Base-by-base conservation (phyloP, 2,888 invertebrate species). In the Antheraea yamamai region DNA sequence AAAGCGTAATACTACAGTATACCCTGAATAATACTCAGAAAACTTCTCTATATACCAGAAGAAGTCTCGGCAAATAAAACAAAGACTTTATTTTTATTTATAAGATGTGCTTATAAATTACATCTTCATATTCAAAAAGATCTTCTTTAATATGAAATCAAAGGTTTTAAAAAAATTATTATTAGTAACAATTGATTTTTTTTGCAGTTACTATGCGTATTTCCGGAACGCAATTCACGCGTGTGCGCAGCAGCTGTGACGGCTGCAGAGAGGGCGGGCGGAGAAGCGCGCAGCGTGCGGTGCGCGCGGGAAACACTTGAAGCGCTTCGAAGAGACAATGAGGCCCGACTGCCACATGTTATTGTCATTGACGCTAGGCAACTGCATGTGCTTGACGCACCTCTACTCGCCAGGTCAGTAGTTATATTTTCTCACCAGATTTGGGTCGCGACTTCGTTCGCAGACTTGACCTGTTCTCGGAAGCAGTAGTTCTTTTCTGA, bases 131-230 rank as follows among this genome's bases (percentile, higher is more conserved):
- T 12, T 12, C 10, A 47, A 47, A 47, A 47, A 47, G 39, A 39
- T 39, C 10, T 47, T 47, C 12, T 47, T 12, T 12, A 47, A 47
- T 47, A 1, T 47, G 12, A 47, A 47, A 12, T 12, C 12, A 8
- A 47, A 12, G 7, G 12, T 12, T 47, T 47, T 47, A 47, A 4
- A 12, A 47, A 12, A 47, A 12, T 0, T 47, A 47, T 47, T 47
- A 47, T 47, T 39, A 52, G 18, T 16, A 55, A 3, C 16, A 20
- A 7, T 20, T 55, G 55, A 6, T 55, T 8, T 55, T 52, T 58
- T 70, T 81, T 78, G 77, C 94, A 97, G 97, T 91, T 97, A 79
- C 92, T 97, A 89, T 95, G 97, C 92, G 97, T 97, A 77, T 97
- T 97, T 88, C 95, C 96, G 86, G 94, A 94, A 88, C 95, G 96